phyloP scores from a whole-genome alignment of 2,888 invertebrate genomes.

The Caenorhabditis sp. region DNA sequence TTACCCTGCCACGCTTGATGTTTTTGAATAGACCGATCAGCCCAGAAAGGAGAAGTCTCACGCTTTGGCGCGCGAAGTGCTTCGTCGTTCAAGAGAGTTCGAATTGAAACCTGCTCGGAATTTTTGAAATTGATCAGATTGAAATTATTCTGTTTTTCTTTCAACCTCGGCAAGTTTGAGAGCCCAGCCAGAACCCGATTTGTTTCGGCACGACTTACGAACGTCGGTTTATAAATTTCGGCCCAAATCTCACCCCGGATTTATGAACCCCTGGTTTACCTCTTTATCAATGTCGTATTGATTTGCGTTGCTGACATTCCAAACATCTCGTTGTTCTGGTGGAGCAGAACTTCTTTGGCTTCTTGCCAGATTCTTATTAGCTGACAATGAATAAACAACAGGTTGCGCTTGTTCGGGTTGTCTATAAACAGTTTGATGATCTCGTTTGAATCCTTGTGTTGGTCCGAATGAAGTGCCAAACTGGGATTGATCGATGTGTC shows the following conservation, averaged over 20 bases:
- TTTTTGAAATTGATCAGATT: background rate
- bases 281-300: constrained; percentile 47
- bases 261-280: constrained; percentile 25
- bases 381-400: constrained; percentile 43
- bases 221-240: no score
- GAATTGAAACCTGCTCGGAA: constrained; percentile 51
- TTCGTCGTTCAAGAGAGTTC: constrained; percentile 61
- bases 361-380: constrained; percentile 33
- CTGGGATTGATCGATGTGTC: constrained; percentile 50
- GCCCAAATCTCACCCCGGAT: no score
- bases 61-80: constrained; percentile 47
- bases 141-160: background rate
- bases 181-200: no score
- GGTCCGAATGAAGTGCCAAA: constrained; percentile 63
- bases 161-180: no score
- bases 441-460: constrained; percentile 60
- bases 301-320: constrained; percentile 20
- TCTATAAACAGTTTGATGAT: constrained; percentile 48
- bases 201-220: no score
- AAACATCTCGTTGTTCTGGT: constrained; percentile 51
- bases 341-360: constrained; percentile 44
- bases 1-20: constrained; percentile 55
- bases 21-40: constrained; percentile 49
- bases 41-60: constrained; percentile 58
- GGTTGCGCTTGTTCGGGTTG: constrained; percentile 40